Evolutionary conservation across 35 echinoderm and acorn worm species (phyloP).

Genomic region (Eucidaris tribuloides): DNA sequence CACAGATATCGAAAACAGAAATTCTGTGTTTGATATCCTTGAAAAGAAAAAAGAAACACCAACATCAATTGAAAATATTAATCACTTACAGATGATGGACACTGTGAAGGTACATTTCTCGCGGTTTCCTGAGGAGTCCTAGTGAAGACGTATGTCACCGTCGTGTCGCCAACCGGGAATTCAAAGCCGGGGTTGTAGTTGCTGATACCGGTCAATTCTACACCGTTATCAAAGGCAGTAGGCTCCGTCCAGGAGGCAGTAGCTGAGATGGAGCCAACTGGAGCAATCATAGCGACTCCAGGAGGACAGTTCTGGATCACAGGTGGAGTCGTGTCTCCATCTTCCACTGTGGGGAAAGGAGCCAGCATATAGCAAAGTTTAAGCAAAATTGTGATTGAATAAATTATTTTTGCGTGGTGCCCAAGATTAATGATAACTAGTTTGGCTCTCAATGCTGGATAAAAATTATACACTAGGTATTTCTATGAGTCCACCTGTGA

Average conservation of each 20-base stretch:
- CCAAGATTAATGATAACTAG: no score
- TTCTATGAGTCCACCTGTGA: no score
- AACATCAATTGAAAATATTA: no score
- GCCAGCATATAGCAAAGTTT: no score
- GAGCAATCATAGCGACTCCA: not conserved
- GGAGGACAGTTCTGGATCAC: conserved; percentile 38
- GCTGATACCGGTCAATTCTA: no score
- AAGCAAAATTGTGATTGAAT: no score
- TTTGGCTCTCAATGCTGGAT: no score
- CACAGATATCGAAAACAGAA: no score
- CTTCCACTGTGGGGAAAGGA: not conserved
- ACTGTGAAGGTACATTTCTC: conserved; percentile 8
- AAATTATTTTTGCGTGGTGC: no score
- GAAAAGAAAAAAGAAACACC: no score
- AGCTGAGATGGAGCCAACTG: not conserved
- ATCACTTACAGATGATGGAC: not conserved
- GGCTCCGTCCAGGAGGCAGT: conserved; percentile 30
- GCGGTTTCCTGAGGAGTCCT: not conserved
- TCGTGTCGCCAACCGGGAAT: not conserved
- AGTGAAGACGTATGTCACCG: not conserved
- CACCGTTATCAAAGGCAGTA: conserved; percentile 26
- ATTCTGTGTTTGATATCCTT: no score
- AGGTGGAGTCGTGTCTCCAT: conserved; percentile 29
- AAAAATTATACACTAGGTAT: no score
- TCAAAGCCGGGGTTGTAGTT: not conserved